These are phyloP conservation scores for Microcebus lehilahytsara DNA, from an alignment of 2,113 vertebrate genomes.

Conservation along the genomic window DNA sequence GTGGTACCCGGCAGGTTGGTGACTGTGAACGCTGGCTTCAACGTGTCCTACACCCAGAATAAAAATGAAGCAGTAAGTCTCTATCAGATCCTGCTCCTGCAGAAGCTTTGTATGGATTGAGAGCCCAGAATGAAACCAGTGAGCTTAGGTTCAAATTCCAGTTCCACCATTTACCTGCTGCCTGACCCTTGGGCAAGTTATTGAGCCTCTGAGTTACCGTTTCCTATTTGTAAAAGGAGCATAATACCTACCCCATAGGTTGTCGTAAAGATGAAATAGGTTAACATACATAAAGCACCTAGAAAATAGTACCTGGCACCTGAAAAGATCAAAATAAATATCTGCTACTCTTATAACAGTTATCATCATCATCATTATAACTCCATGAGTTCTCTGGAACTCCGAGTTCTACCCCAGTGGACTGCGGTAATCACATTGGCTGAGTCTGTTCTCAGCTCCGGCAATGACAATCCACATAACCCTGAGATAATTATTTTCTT, in stretches of 20 bases:
- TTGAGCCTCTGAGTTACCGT: neutral
- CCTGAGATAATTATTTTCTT: neutral
- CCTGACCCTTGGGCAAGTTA: neutral
- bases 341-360: neutral
- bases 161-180: neutral
- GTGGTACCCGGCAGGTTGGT: slow-evolving; percentile 95
- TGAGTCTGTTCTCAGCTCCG: neutral
- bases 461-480: neutral
- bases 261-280: neutral
- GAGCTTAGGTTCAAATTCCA: neutral
- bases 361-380: neutral
- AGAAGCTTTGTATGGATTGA: neutral
- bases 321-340: neutral
- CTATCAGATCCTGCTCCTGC: neutral
- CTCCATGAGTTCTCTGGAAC: neutral
- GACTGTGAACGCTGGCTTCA: slow-evolving; percentile 97
- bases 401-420: neutral
- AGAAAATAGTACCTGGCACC: neutral
- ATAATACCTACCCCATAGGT: neutral
- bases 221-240: neutral
- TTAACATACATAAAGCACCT: neutral
- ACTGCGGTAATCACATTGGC: neutral
- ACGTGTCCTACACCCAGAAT: slow-evolving; percentile 87
- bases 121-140: neutral
- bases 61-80: slow-evolving; percentile 65